Evolutionary conservation across 2,797 vertebrate species (phyloP).

Genomic region (Myotis planiceps): DNA sequence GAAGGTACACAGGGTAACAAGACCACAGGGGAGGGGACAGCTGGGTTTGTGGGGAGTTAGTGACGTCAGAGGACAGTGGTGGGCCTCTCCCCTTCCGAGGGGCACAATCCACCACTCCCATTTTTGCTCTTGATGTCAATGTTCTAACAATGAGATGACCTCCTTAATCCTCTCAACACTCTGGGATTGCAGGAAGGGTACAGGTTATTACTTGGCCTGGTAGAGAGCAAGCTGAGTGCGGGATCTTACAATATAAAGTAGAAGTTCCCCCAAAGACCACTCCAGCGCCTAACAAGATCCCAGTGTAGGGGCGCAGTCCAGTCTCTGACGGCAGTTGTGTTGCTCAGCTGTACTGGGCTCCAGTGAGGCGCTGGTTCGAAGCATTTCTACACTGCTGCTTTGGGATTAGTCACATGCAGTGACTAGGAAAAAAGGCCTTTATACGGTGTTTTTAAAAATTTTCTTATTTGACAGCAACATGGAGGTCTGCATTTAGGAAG

Average conservation of each 20-base stretch:
- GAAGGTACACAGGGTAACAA: background rate
- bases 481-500: background rate
- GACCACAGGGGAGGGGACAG: background rate
- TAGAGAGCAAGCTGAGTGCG: background rate
- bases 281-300: background rate
- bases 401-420: background rate
- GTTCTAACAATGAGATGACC: background rate
- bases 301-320: background rate
- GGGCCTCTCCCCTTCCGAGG: background rate
- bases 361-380: background rate
- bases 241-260: background rate
- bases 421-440: background rate
- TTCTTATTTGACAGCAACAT: background rate
- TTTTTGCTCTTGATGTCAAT: background rate
- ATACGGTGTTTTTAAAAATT: background rate
- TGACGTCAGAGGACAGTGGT: background rate
- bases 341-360: background rate
- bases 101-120: background rate
- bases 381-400: background rate
- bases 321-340: background rate
- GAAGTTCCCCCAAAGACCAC: background rate
- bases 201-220: background rate
- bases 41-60: background rate
- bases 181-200: background rate
- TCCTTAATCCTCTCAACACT: background rate